These are phyloP conservation scores for Hapalemur alaotrensis DNA, from an alignment of 2,797 vertebrate species.

Conservation along the genomic window DNA sequence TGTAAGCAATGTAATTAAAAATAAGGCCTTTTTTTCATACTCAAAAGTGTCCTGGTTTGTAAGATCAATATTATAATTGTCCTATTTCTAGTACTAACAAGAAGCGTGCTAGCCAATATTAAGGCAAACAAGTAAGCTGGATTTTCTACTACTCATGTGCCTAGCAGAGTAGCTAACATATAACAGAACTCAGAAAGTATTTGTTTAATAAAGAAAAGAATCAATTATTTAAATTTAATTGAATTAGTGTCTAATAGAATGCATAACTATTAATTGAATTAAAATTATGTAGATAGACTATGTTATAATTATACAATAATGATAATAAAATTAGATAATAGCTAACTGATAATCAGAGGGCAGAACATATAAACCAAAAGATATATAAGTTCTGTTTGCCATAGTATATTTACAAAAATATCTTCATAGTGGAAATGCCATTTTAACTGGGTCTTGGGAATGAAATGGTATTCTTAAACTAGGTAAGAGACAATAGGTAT, in stretches of 20 bases:
- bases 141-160: background rate
- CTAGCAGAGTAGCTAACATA: background rate
- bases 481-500: background rate
- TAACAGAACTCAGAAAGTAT: background rate
- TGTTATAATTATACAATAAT: background rate
- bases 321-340: background rate
- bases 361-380: background rate
- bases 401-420: background rate
- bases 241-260: background rate
- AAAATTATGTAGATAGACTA: background rate
- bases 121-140: background rate
- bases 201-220: background rate
- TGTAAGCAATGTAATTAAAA: background rate
- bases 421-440: background rate
- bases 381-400: background rate
- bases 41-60: background rate
- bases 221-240: background rate
- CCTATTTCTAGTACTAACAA: background rate
- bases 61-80: background rate
- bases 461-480: background rate
- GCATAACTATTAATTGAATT: background rate
- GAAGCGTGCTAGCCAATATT: background rate
- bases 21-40: background rate
- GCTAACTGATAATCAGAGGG: background rate
- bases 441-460: background rate